Evolutionary conservation across 2,888 invertebrate species (phyloP).

Genomic region (Stenoptilia bipunctidactyla): DNA sequence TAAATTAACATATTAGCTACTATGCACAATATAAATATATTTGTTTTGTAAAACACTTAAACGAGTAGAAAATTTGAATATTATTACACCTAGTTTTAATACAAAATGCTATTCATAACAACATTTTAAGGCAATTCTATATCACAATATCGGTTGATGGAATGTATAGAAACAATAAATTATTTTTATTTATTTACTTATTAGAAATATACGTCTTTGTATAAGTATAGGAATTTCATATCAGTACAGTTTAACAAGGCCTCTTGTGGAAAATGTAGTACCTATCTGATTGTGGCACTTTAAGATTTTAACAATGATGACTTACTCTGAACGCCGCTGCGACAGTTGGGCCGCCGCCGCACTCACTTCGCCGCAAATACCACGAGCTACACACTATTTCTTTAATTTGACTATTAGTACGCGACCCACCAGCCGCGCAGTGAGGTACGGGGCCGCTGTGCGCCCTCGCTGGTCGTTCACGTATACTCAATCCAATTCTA

Average conservation of each 20-base stretch:
- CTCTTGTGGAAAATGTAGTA: neutral
- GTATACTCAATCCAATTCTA: too few relatives aligned
- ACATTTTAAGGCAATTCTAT: conserved; percentile 47
- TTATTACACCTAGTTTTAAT: neutral
- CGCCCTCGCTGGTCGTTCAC: too few relatives aligned
- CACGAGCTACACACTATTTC: too few relatives aligned
- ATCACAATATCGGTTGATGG: conserved; percentile 42
- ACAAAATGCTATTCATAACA: conserved; percentile 7
- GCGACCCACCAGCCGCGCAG: too few relatives aligned
- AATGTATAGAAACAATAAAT: conserved; percentile 12
- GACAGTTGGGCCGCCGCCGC: too few relatives aligned
- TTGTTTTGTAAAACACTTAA: conserved; percentile 1
- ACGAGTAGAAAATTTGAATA: conserved; percentile 1
- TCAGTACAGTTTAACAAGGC: conserved; percentile 4
- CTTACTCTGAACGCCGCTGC: too few relatives aligned
- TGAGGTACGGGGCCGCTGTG: too few relatives aligned
- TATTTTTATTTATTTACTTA: conserved; percentile 12
- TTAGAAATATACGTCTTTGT: conserved; percentile 11
- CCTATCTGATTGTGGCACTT: too few relatives aligned
- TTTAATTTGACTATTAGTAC: too few relatives aligned
- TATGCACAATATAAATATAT: conserved; percentile 2
- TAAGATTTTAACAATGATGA: too few relatives aligned
- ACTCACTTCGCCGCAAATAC: too few relatives aligned
- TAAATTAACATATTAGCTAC: neutral
- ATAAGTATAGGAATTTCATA: conserved; percentile 13